A percentile compares a stretch with the other conserved stretches of the same genome.
Evolutionary conservation across 2,888 invertebrate species (phyloP).

Genomic region (Drosophila bunnanda): DNA sequence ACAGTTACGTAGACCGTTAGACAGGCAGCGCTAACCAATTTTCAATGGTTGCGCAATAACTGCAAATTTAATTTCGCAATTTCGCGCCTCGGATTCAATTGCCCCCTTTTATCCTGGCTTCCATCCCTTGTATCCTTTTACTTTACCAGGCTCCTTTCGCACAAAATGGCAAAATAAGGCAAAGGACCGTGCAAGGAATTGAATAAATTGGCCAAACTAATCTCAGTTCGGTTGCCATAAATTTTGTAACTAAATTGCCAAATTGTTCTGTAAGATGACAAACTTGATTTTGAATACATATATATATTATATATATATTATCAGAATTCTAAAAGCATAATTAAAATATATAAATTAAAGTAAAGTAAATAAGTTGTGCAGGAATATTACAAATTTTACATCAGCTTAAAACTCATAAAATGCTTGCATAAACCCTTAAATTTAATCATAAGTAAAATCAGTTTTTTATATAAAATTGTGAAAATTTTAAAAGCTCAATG

Average conservation of each 20-base stretch:
- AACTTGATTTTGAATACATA: neutral
- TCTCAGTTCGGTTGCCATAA: slow-evolving; percentile 59
- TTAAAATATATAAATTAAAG: neutral
- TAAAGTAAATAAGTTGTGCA: too few relatives aligned
- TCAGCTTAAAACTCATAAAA: too few relatives aligned
- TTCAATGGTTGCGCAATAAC: slow-evolving; percentile 80
- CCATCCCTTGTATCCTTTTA: slow-evolving; percentile 22
- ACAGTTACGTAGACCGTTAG: slow-evolving; percentile 59
- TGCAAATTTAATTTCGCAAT: slow-evolving; percentile 79
- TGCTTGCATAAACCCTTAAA: too few relatives aligned
- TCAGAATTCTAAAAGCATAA: neutral
- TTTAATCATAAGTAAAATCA: neutral
- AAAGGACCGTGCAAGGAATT: neutral
- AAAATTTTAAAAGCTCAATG: neutral
- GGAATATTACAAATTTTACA: too few relatives aligned
- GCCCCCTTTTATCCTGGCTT: slow-evolving; percentile 4
- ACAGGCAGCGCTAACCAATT: slow-evolving; percentile 68
- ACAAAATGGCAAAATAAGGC: slow-evolving; percentile 49
- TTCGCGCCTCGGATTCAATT: slow-evolving; percentile 64
- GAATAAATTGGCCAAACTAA: slow-evolving; percentile 47
- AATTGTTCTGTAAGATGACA: neutral
- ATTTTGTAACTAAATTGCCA: slow-evolving; percentile 70
- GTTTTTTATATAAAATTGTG: too few relatives aligned
- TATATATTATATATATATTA: neutral
- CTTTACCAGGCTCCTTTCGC: slow-evolving; percentile 34